Conservation (phyloP, 2,888 invertebrate genomes). For the Oscheius sp. region DNA sequence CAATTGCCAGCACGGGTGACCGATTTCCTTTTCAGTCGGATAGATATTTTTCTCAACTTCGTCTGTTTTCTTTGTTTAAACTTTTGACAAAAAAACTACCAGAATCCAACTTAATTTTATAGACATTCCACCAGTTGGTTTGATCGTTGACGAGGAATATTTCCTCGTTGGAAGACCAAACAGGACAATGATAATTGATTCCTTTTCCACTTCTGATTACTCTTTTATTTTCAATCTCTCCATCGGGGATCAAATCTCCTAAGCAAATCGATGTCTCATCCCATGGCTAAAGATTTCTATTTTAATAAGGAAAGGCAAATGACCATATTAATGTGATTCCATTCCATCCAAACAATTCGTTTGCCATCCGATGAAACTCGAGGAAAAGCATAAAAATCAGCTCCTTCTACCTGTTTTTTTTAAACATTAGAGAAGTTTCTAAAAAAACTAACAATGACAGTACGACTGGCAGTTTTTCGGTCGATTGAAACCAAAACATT, state of each 20-base stretch:
- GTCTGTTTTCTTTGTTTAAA: slow-evolving; percentile 30
- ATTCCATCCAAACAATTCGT: slow-evolving; percentile 72
- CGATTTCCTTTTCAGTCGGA: slow-evolving; percentile 46
- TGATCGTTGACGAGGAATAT: slow-evolving; percentile 71
- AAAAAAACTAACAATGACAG: too few species aligned
- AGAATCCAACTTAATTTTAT: slow-evolving; percentile 63
- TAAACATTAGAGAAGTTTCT: too few species aligned
- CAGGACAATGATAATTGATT: slow-evolving; percentile 70
- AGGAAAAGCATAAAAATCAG: slow-evolving; percentile 72
- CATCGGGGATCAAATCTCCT: slow-evolving; percentile 64
- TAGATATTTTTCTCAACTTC: slow-evolving; percentile 44
- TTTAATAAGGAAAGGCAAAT: not conserved
- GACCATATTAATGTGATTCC: slow-evolving; percentile 74
- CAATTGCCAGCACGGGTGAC: slow-evolving; percentile 57
- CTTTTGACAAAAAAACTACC: too few species aligned
- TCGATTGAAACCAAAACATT: slow-evolving; percentile 47
- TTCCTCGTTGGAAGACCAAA: slow-evolving; percentile 70
- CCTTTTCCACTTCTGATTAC: slow-evolving; percentile 38
- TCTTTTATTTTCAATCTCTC: slow-evolving; percentile 49
- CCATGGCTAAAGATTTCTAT: slow-evolving; percentile 71
- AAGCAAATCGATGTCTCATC: slow-evolving; percentile 71
- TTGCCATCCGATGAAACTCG: slow-evolving; percentile 71
- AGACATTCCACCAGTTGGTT: slow-evolving; percentile 72
- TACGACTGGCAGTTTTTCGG: slow-evolving; percentile 33
- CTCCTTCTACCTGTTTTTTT: too few species aligned